Evolutionary conservation across 2,888 invertebrate genomes (phyloP), one percentile per base, ranked within the genome.

Genomic region (Tyria jacobaeae): DNA sequence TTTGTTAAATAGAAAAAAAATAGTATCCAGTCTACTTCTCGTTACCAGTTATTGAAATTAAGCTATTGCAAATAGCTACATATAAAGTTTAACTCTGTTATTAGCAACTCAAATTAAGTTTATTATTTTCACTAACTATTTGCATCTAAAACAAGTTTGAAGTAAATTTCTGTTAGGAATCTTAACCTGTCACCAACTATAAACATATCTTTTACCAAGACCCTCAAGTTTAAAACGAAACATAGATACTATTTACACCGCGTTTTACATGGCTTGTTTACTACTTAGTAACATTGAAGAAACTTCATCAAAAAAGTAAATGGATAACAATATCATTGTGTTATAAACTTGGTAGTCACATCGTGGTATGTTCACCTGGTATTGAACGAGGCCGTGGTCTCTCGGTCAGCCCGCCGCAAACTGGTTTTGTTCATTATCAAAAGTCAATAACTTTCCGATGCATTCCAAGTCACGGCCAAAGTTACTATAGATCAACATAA

Each of bases 361-460:
- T 79, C 66, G 70, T 73, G 79, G 82, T 87, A 78, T 73, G 81
- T 77, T 76, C 79, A 80, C 84, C 86, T 89, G 89, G 85, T 92
- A 91, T 89, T 89, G 89, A 92, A 90, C 89, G 89, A 82, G 92
- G 92, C 87, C 90, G 88, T 78, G 81, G 80, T 82, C 90, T 89
- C 88, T 89, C 90, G 92, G 93, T 92, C 92, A 93, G 87, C 83
- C 82, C 75, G 84, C 83, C 84, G 81, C 87, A 91, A 93, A 94
- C 93, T 88, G 91, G 93, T 94, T 94, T 89, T 49, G 73, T 84
- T 84, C 93, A 94, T 93, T 92, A 93, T 90, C 93, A 93, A 93
- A 92, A 93, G 93, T 94, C 93, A 94, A 94, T 94, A 94, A 93
- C 93, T 93, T 92, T 92, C 90, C 84, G 92, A 91, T 90, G 90